Evolutionary conservation across 1,140 invertebrate genomes (phyloP), one percentile per base, ranked within the genome.

Genomic region (Bombus pyrosoma): DNA sequence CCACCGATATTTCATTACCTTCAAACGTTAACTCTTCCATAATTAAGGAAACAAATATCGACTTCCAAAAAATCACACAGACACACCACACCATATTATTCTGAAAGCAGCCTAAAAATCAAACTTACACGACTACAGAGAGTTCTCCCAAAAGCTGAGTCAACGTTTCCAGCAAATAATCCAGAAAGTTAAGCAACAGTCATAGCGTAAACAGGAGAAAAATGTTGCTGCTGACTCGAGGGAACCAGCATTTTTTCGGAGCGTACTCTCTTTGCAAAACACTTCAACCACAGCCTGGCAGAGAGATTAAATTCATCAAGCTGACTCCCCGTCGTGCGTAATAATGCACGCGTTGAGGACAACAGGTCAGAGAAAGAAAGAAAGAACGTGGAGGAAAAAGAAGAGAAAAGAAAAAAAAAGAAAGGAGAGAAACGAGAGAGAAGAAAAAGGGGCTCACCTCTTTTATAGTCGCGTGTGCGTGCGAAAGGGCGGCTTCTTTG

Each of bases 401-500:
- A 8, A n/a, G 25, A 28, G n/a, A 22, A 3, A n/a, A 9, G 32
- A 41, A 37, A 25, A 53, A 39, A 34, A 28, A 6, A 3, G 28
- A 2, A 72, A 9, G 41, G 0, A 28, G 39, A 3, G 15, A 12
- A 22, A 5, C 28, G 22, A 59, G 34, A 53, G 8, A 43, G 18
- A 13, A 53, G 13, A 12, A 47, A 62, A 39, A 53, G 2, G 75
- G 64, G 64, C 86, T 84, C 92, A 97, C 97, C 96, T 98, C 97
- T 92, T 97, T 96, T 62, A 98, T 95, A 93, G 98, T 98, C 90
- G 98, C 97, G 92, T 98, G 97, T 37, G 98, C 96, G 90, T 98
- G 97, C 87, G 97, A 96, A 59, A 99, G 96, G 92, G 98, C 98
- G 81, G 97, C 96, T 92, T 99, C 98, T 89, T 98, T 96, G 53